Percentiles rank a stretch among this genome's conserved stretches.
These are phyloP conservation scores for Psittacula derbiana DNA, from an alignment of 2,797 vertebrate genomes.

Conservation along the genomic window DNA sequence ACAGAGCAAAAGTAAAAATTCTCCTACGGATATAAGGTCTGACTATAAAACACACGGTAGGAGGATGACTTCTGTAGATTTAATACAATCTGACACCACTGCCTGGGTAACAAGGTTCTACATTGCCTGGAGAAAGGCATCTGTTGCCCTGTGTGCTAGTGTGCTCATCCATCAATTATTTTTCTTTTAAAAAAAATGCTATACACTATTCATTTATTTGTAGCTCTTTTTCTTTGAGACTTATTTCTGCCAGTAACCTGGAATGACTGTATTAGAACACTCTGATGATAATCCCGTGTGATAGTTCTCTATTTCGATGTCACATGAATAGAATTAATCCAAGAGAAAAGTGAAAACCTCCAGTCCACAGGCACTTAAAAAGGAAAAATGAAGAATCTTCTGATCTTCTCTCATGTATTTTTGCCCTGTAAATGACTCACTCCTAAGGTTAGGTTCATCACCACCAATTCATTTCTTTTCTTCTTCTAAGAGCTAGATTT, in stretches of 20 bases:
- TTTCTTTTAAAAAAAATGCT: neutral
- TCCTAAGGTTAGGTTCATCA: neutral
- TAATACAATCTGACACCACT: slow-evolving; percentile 69
- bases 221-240: neutral
- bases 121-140: slow-evolving; percentile 68
- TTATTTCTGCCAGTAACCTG: neutral
- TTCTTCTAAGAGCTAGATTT: neutral
- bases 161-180: slow-evolving; percentile 48
- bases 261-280: neutral
- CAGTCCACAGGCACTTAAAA: neutral
- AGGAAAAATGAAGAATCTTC: neutral
- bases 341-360: neutral
- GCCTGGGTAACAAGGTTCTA: slow-evolving; percentile 59
- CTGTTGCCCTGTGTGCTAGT: slow-evolving; percentile 59
- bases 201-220: neutral
- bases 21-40: neutral
- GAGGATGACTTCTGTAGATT: slow-evolving; percentile 39
- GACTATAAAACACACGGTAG: neutral
- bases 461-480: neutral
- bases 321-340: neutral
- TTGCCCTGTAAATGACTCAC: neutral
- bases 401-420: neutral
- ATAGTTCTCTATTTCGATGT: neutral
- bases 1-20: slow-evolving; percentile 8
- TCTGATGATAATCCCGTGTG: neutral